phyloP scores from a whole-genome alignment of 1,140 invertebrate species.

The Gonioctena quinquepunctata region DNA sequence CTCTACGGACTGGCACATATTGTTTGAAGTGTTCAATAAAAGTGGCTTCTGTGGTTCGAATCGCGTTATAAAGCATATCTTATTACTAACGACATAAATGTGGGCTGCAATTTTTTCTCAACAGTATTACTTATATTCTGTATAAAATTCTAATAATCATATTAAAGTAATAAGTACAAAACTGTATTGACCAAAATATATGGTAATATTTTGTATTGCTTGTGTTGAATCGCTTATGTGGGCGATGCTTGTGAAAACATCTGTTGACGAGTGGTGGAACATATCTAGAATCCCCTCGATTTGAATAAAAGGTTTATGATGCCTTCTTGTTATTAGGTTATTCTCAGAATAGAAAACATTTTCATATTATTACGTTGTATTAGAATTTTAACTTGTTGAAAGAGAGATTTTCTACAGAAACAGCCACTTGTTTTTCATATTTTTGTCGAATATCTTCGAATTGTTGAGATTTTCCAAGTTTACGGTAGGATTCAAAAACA shows the following conservation, averaged over 20 bases:
- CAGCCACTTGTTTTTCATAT: background rate
- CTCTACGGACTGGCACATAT: too few relatives aligned
- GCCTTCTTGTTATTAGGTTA: background rate
- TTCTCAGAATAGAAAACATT: background rate
- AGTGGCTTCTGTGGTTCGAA: slow-evolving; percentile 23
- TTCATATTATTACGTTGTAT: background rate
- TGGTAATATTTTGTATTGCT: slow-evolving; percentile 8
- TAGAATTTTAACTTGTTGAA: background rate
- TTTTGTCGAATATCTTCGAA: background rate
- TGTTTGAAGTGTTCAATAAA: slow-evolving; percentile 20
- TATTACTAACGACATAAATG: slow-evolving; percentile 15
- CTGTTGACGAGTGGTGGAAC: background rate
- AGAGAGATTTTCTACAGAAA: background rate
- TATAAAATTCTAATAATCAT: slow-evolving; percentile 19
- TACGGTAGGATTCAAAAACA: slow-evolving; percentile 29
- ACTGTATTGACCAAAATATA: slow-evolving; percentile 18
- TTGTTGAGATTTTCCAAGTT: background rate
- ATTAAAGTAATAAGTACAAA: slow-evolving; percentile 20
- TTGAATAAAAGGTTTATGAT: background rate
- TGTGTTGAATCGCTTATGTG: background rate
- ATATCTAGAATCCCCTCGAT: background rate
- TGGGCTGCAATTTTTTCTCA: slow-evolving; percentile 19
- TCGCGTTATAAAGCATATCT: background rate
- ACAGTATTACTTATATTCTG: slow-evolving; percentile 20
- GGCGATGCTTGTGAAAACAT: background rate